A percentile compares a stretch with the other conserved stretches of the same genome.
phyloP scores from a whole-genome alignment of 2,113 vertebrate genomes.

The Butorides virescens region DNA sequence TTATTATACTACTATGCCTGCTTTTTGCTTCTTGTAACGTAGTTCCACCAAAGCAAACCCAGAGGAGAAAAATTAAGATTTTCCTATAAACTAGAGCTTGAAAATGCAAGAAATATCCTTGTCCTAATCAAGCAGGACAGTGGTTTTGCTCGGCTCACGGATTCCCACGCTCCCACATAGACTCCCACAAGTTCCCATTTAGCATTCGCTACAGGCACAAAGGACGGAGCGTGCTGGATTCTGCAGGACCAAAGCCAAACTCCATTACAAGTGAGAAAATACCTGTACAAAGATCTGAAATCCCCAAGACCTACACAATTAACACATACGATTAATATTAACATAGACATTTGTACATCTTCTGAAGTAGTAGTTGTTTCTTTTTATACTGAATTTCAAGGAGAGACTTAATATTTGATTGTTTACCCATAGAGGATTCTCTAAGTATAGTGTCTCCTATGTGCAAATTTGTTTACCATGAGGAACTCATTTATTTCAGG shows the following conservation, averaged over 20 bases:
- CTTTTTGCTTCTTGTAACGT: background rate
- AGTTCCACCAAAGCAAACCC: background rate
- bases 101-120: background rate
- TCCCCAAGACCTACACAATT: background rate
- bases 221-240: background rate
- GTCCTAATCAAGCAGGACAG: background rate
- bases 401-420: background rate
- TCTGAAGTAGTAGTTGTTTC: background rate
- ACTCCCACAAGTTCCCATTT: background rate
- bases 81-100: background rate
- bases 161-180: background rate
- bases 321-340: background rate
- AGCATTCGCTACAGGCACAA: background rate
- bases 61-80: background rate
- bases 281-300: background rate
- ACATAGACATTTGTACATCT: background rate
- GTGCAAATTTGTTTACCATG: conserved; percentile 25
- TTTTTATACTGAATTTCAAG: background rate
- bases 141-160: background rate
- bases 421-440: background rate
- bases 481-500: conserved; percentile 8
- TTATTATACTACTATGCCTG: background rate
- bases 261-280: background rate
- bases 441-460: background rate
- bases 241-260: background rate